Evolutionary conservation across 2,797 vertebrate genomes (phyloP).

Genomic region (Melanogrammus aeglefinus): DNA sequence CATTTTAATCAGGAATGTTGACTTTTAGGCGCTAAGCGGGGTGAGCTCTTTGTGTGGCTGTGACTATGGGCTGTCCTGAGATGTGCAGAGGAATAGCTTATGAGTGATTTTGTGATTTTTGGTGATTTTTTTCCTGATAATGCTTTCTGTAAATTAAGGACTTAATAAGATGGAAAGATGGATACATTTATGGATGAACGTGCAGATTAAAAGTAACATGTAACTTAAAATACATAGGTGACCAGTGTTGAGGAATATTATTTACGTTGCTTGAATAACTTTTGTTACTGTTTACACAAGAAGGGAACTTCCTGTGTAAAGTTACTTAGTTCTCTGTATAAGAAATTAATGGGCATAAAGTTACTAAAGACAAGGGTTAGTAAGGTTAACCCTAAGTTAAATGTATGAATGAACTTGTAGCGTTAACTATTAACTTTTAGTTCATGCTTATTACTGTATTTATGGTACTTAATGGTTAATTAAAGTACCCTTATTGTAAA

Average conservation of each 20-base stretch:
- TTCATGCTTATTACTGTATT: too few species aligned
- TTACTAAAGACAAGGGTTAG: background rate
- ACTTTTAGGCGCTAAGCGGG: slow-evolving; percentile 58
- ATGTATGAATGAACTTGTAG: too few species aligned
- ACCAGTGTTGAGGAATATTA: background rate
- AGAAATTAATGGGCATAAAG: background rate
- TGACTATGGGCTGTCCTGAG: background rate
- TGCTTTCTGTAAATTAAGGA: background rate
- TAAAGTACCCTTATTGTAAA: background rate
- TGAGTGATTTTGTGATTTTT: background rate
- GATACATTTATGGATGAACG: background rate
- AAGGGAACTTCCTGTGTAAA: background rate
- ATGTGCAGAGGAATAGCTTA: background rate
- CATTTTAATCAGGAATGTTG: slow-evolving; percentile 37
- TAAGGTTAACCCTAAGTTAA: too few species aligned
- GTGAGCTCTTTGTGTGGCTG: slow-evolving; percentile 40
- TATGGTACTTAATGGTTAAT: too few species aligned
- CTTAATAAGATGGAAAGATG: background rate
- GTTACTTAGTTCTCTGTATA: background rate
- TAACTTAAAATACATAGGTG: background rate
- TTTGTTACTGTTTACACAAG: background rate
- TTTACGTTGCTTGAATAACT: background rate
- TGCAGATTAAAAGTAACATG: background rate
- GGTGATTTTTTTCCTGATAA: background rate
- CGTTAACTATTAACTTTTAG: too few species aligned